Base-by-base conservation (phyloP, 2,888 invertebrate species). In the Luperina testacea region DNA sequence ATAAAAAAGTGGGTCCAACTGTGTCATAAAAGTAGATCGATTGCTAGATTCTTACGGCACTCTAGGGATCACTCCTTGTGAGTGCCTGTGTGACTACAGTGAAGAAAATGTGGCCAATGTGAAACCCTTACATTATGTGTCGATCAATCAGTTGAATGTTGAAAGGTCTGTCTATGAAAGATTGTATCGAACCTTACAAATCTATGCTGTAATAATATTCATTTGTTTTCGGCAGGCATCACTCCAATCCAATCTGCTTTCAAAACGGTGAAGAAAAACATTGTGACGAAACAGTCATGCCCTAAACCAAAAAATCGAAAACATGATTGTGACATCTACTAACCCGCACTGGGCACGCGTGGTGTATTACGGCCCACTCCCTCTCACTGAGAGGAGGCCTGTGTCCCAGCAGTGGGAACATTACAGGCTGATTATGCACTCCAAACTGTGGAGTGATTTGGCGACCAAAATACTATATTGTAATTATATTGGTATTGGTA, bases 1-100 rank as follows among this genome's bases (percentile, higher is more conserved):
- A 72, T 82, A 84, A 84, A 82, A 79, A 45, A 15, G 38, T 45
- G 74, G 67, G 51, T 74, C 73, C 67, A 38, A 64, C 42, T 15
- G 73, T 42, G 71, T 72, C 83, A 83, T 83, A 83, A 83, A 83
- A 83, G 38, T 77, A 74, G 77, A 85, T 85, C 82, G 82, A 85
- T 82, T 77, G 73, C 74, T 74, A 38, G 73, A 81, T 53, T 68
- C 77, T 81, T 77, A 65, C 24, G 53, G 57, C 61, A 24, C 82
- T 72, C 74, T 7, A n/a, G 83, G 73, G 83, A 73, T 65, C 65
- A 27, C 70, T 77, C 42, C 42, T 63, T 27, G 63, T 63, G 65
- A 81, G 77, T 67, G 32, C 69, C 63, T 45, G 13, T 64, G 64
- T n/a, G 42, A 38, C 64, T 38, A 57, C 24, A 76, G 68, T 20